These are phyloP conservation scores for pig (Sus scrofa) DNA, from an alignment of 2,113 vertebrate species.

Conservation along the genomic window DNA sequence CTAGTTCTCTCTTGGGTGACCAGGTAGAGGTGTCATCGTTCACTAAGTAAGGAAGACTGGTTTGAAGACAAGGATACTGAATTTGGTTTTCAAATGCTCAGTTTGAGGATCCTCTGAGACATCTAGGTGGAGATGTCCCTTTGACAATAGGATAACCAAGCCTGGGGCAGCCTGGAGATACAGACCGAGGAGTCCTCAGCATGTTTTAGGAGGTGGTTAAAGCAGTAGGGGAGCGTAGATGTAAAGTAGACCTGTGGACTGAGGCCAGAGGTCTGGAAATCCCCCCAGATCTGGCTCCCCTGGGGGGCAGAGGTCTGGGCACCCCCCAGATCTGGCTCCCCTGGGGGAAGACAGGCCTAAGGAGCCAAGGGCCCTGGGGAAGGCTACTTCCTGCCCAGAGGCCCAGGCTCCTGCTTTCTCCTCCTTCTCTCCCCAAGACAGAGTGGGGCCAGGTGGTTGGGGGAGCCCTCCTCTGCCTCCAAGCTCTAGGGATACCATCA, in stretches of 20 bases:
- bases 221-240: neutral
- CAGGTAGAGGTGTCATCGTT: neutral
- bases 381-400: neutral
- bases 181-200: neutral
- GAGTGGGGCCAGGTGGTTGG: neutral
- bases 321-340: neutral
- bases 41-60: neutral
- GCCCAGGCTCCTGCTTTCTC: too few relatives aligned
- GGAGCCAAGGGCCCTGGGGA: neutral
- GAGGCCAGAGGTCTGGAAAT: neutral
- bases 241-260: neutral
- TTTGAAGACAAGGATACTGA: neutral
- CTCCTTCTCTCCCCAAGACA: neutral
- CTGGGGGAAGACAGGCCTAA: neutral
- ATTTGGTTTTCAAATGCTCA: neutral
- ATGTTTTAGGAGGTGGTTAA: rapidly evolving
- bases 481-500: neutral
- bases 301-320: neutral
- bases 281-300: neutral
- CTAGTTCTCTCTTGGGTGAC: neutral
- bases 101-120: neutral
- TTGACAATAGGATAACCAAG: neutral
- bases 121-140: neutral
- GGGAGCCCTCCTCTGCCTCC: neutral
- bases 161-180: neutral